phyloP scores from a whole-genome alignment of 2,888 invertebrate genomes.

The Lysandra coridon region DNA sequence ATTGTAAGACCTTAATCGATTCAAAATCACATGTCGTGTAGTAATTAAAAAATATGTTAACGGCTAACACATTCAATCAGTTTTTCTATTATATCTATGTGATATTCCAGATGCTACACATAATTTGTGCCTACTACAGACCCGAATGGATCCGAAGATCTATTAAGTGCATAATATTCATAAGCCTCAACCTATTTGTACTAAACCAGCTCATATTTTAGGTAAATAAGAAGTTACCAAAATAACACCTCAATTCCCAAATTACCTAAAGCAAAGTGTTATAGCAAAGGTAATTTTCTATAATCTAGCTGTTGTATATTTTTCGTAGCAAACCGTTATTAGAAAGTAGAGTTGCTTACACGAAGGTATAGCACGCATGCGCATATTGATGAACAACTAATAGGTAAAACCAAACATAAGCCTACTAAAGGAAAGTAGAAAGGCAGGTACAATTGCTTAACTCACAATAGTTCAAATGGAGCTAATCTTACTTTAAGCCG shows the following conservation, averaged over 20 bases:
- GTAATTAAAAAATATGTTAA: too few relatives aligned
- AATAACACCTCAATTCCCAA: background rate
- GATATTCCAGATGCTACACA: too few relatives aligned
- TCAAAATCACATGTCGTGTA: too few relatives aligned
- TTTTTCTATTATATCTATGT: too few relatives aligned
- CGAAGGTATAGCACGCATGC: slow-evolving; percentile 13
- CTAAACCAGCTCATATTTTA: background rate
- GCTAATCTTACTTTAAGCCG: background rate
- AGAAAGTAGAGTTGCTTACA: slow-evolving; percentile 10
- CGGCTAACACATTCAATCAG: too few relatives aligned
- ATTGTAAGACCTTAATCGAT: too few relatives aligned
- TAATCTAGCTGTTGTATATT: slow-evolving; percentile 3
- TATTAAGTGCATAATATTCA: background rate
- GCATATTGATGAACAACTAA: background rate
- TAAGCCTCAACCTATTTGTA: too few relatives aligned
- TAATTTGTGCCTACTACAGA: background rate
- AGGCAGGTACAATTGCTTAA: background rate
- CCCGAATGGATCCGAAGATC: background rate
- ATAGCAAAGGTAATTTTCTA: background rate
- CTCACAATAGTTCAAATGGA: background rate
- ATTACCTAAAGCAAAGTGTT: background rate
- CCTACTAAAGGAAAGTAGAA: background rate
- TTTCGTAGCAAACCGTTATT: background rate
- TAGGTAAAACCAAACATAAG: background rate
- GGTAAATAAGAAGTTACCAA: background rate